Percentiles rank a stretch among this genome's conserved stretches.
Evolutionary conservation across 2,888 invertebrate species (phyloP).

Genomic region (Metacarcinus magister): DNA sequence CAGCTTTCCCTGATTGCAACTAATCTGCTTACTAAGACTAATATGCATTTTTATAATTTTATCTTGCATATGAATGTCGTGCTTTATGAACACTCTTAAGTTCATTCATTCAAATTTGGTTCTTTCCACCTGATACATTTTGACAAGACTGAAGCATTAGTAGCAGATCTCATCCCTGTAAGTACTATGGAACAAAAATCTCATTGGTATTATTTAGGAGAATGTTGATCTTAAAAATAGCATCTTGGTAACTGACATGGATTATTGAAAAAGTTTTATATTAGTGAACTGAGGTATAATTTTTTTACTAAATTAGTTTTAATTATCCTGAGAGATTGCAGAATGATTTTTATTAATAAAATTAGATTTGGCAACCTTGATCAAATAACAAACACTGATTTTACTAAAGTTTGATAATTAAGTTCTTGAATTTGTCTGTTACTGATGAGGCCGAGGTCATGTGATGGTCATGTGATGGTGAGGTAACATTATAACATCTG

Average conservation of each 20-base stretch:
- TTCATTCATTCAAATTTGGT: slow-evolving; percentile 56
- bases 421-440: slow-evolving; percentile 47
- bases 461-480: neutral
- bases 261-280: slow-evolving; percentile 65
- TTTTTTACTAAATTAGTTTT: slow-evolving; percentile 78
- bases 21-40: slow-evolving; percentile 72
- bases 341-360: slow-evolving; percentile 69
- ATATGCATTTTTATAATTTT: slow-evolving; percentile 60
- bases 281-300: slow-evolving; percentile 50
- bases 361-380: slow-evolving; percentile 66
- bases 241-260: slow-evolving; percentile 70
- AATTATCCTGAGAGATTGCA: slow-evolving; percentile 68
- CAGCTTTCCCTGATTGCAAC: slow-evolving; percentile 71
- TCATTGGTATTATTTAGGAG: slow-evolving; percentile 63
- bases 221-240: slow-evolving; percentile 70
- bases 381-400: slow-evolving; percentile 76
- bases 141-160: slow-evolving; percentile 57
- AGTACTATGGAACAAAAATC: slow-evolving; percentile 61
- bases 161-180: slow-evolving; percentile 68
- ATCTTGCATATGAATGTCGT: slow-evolving; percentile 40
- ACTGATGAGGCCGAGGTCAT: neutral
- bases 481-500: neutral
- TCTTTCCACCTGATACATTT: slow-evolving; percentile 66
- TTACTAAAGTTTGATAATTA: slow-evolving; percentile 74
- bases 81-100: slow-evolving; percentile 53